These are phyloP conservation scores for Miichthys miiuy DNA, from an alignment of 2,797 vertebrate species.

Conservation along the genomic window DNA sequence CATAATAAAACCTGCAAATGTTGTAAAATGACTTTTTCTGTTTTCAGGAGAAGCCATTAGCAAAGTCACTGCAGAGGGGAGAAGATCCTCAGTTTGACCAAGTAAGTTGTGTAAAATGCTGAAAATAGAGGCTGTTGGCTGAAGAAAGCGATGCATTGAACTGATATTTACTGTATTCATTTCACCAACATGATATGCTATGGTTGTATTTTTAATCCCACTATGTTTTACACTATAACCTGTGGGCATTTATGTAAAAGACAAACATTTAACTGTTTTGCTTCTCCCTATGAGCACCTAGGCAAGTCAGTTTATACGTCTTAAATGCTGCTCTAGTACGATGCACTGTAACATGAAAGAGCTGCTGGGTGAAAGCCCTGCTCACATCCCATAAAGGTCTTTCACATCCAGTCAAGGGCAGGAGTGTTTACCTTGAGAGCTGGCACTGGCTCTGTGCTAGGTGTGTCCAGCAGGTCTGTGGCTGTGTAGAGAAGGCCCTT, in stretches of 20 bases:
- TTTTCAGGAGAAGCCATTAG: slow-evolving; percentile 94
- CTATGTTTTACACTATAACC: neutral
- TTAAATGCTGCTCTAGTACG: slow-evolving; percentile 21
- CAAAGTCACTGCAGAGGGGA: slow-evolving; percentile 96
- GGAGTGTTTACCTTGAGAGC: slow-evolving; percentile 80
- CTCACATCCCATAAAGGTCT: slow-evolving; percentile 78
- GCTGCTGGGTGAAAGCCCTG: slow-evolving; percentile 65
- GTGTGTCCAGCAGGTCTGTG: slow-evolving; percentile 87
- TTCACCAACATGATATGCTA: neutral
- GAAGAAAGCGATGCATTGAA: neutral
- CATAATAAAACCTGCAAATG: slow-evolving; percentile 9
- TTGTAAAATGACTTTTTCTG: slow-evolving; percentile 42
- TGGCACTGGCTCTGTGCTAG: slow-evolving; percentile 61
- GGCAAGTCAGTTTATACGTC: neutral
- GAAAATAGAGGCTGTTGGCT: too few relatives aligned
- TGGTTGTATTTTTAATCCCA: neutral
- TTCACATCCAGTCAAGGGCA: slow-evolving; percentile 74
- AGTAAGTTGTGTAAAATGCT: slow-evolving; percentile 84
- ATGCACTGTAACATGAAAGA: slow-evolving; percentile 43
- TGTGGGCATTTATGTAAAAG: neutral
- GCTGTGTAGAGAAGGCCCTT: slow-evolving; percentile 88
- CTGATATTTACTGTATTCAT: neutral
- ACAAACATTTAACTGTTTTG: neutral
- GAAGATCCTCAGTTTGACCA: slow-evolving; percentile 99
- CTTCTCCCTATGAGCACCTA: neutral